Evolutionary conservation across 2,113 vertebrate species (phyloP).

Genomic region (Loxodonta africana): DNA sequence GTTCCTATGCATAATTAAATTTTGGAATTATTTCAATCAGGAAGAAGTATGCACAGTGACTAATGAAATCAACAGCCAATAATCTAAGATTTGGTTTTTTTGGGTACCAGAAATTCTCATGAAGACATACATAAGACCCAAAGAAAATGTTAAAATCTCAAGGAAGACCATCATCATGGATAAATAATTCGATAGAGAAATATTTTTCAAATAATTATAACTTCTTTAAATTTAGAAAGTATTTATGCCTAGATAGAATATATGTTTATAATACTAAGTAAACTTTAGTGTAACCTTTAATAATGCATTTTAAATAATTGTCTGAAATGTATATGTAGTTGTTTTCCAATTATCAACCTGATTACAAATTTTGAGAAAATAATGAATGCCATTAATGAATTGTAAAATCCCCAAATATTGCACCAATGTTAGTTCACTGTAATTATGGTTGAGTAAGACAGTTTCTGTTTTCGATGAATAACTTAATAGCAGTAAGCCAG

Average conservation of each 20-base stretch:
- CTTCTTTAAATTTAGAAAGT: not conserved
- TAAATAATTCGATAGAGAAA: not conserved
- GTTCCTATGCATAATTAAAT: not conserved
- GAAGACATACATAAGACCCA: not conserved
- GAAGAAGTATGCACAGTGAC: not conserved
- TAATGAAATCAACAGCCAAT: not conserved
- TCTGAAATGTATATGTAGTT: not conserved
- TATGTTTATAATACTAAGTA: not conserved
- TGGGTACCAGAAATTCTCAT: not conserved
- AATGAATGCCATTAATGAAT: not conserved
- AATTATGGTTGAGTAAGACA: not conserved
- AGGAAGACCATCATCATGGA: not conserved
- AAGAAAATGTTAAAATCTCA: not conserved
- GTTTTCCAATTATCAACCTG: not conserved
- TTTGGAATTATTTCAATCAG: not conserved
- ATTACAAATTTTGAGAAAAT: not conserved
- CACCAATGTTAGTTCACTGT: not conserved
- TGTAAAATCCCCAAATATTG: not conserved
- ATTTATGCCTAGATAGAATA: not conserved
- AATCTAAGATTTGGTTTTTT: not conserved
- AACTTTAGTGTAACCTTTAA: not conserved
- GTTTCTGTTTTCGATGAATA: not conserved
- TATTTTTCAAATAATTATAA: not conserved
- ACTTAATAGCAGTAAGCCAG: not conserved
- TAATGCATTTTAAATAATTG: not conserved